Evolutionary conservation across 2,113 vertebrate species (phyloP), one percentile per base, ranked within the genome.

Genomic region (Cheilinus undulatus): DNA sequence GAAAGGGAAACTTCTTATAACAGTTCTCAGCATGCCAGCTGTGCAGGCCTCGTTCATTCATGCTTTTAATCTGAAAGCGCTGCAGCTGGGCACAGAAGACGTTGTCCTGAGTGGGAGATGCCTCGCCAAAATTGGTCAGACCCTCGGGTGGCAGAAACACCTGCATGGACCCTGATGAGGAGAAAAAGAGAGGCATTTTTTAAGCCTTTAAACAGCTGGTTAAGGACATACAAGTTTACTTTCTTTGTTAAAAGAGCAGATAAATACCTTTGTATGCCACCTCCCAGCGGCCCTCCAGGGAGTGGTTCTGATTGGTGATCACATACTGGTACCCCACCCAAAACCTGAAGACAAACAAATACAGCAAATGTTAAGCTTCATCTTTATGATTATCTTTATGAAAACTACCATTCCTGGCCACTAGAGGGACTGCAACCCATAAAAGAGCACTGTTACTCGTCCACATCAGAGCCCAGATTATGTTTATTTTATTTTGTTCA

Each of bases 321-420:
- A 99, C 95, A 76, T 97, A 99, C 73, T 98, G 97, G 92, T 99
- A 99, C 12, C 97, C 98, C 42, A 99, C 97, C 98, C 98, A 99
- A 87, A 99, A 94, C 89, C 98, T 99, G 73, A 0, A 73, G 40
- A 53, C 3, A 54, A 14, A 48, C 5, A 11, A 20, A 12, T 65
- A 36, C 9, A 22, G 0, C 1, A 13, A 42, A 12, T 22, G 32
- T 64, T 8, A 42, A 28, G 24, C 5, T 61, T 65, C 14, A 9
- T 9, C 7, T 32, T 38, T 6, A 3, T 15, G 38, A 27, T 11
- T 6, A 23, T 12, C 9, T 19, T n/a, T n/a, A n/a, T n/a, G n/a
- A n/a, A n/a, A 63, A 60, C 1, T 28, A 0, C 56, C 22, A 30
- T 27, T 14, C 8, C 15, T 32, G 62, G 30, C 83, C 85, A 87